Percentiles rank a stretch among this genome's conserved stretches.
These are phyloP conservation scores for Mustelus asterias DNA, from an alignment of 2,113 vertebrate genomes.

Conservation along the genomic window DNA sequence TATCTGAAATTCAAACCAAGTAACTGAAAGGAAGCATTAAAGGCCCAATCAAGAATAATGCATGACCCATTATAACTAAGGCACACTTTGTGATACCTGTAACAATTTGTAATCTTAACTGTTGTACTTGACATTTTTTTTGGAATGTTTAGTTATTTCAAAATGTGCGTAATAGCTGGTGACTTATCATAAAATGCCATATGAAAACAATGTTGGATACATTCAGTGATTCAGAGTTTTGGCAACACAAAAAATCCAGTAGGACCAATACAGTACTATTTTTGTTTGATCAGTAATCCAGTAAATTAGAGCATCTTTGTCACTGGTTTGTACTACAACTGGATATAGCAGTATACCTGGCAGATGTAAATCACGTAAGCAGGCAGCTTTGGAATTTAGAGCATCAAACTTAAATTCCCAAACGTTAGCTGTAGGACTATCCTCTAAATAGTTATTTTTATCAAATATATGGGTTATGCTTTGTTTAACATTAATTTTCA, in stretches of 20 bases:
- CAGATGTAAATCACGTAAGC: background rate
- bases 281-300: background rate
- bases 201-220: background rate
- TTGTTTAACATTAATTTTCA: background rate
- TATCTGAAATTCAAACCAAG: background rate
- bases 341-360: background rate
- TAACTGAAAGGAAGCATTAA: background rate
- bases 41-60: background rate
- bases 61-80: background rate
- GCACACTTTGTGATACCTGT: background rate
- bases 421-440: background rate
- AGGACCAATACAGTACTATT: slow-evolving; percentile 30
- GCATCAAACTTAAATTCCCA: background rate
- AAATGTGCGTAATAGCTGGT: background rate
- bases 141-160: background rate
- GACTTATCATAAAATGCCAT: background rate
- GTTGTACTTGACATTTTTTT: background rate
- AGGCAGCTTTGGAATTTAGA: background rate
- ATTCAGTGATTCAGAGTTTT: slow-evolving; percentile 6
- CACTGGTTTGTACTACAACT: background rate
- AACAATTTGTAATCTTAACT: slow-evolving; percentile 14
- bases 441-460: background rate
- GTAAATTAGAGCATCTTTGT: background rate
- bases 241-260: slow-evolving; percentile 13
- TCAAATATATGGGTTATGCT: background rate